Evolutionary conservation across 2,797 vertebrate species (phyloP).

Genomic region (Rhabdomys pumilio): DNA sequence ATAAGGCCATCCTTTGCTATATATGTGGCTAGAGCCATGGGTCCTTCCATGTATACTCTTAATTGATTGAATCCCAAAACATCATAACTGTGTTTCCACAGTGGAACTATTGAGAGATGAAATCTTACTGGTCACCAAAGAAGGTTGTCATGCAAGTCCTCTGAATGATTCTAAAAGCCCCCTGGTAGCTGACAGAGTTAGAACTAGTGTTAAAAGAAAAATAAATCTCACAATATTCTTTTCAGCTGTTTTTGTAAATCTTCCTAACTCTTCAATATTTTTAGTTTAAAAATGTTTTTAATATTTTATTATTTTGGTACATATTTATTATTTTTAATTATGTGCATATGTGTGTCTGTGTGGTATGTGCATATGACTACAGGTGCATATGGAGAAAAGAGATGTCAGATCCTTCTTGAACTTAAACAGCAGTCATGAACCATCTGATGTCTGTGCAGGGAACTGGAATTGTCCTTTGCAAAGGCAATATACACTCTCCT

Average conservation of each 20-base stretch:
- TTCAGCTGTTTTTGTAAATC: not conserved
- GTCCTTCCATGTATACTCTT: too few relatives aligned
- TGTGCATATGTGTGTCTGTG: not conserved
- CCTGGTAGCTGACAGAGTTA: not conserved
- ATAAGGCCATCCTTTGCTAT: too few relatives aligned
- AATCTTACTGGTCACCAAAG: not conserved
- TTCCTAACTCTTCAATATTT: not conserved
- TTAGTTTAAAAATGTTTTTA: not conserved
- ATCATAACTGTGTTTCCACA: not conserved
- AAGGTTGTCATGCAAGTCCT: not conserved
- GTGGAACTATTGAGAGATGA: not conserved
- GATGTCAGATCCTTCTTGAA: not conserved
- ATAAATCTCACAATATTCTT: not conserved
- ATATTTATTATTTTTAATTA: not conserved
- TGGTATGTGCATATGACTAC: too few relatives aligned
- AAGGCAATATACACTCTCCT: too few relatives aligned
- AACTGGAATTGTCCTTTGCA: not conserved
- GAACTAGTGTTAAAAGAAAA: constrained; percentile 8
- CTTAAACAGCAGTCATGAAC: not conserved
- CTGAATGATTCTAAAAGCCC: constrained; percentile 15
- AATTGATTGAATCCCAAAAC: constrained; percentile 13
- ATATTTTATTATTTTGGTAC: not conserved
- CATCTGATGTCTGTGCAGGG: not conserved
- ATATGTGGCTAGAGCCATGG: too few relatives aligned
- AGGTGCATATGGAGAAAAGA: not conserved